These are phyloP conservation scores for Lepus americanus DNA, from an alignment of 2,113 vertebrate species.

Conservation along the genomic window DNA sequence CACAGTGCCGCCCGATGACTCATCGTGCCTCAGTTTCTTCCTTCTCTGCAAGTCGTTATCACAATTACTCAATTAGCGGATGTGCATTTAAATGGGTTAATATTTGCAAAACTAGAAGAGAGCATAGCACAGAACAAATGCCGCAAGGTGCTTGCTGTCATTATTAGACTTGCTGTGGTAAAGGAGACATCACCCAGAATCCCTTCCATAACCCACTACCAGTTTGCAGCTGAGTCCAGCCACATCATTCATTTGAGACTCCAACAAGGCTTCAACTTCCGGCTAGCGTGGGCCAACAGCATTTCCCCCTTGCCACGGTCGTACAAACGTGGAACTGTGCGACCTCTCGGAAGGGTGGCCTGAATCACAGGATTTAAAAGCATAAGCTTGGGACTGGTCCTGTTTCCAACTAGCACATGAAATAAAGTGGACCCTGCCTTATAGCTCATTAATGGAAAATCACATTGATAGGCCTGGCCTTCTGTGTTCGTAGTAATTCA, in stretches of 20 bases:
- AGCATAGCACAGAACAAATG: background rate
- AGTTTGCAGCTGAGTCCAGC: background rate
- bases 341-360: background rate
- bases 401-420: background rate
- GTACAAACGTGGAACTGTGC: background rate
- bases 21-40: background rate
- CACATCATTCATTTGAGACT: background rate
- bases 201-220: background rate
- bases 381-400: background rate
- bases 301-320: background rate
- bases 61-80: background rate
- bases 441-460: background rate
- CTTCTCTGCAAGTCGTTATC: background rate
- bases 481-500: slow-evolving; percentile 18
- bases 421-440: background rate
- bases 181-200: background rate
- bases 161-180: background rate
- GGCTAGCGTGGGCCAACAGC: background rate
- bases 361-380: background rate
- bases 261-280: background rate
- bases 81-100: background rate
- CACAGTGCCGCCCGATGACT: background rate
- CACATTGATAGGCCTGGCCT: background rate
- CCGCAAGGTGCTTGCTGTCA: background rate
- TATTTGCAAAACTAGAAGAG: background rate